Percentiles rank a stretch among this genome's conserved stretches.
phyloP scores from a whole-genome alignment of 2,113 vertebrate species.

The Nettapus auritus region DNA sequence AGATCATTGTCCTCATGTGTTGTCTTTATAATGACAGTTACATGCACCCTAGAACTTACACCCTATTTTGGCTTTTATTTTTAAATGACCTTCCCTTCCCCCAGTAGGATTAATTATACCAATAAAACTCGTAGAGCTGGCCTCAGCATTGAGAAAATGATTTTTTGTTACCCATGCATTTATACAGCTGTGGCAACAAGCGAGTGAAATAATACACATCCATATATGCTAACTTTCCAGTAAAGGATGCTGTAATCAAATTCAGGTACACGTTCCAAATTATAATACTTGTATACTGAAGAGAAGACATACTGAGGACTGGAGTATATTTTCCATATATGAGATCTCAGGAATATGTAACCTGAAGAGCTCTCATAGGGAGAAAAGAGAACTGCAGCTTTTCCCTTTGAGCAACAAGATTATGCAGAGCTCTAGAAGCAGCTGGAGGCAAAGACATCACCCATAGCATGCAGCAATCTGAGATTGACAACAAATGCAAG shows the following conservation, averaged over 20 bases:
- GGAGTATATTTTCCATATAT: background rate
- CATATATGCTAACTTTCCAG: background rate
- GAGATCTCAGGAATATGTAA: background rate
- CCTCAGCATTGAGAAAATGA: background rate
- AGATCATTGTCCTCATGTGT: background rate
- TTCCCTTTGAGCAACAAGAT: background rate
- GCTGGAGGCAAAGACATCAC: background rate
- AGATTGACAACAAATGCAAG: background rate
- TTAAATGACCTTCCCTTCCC: slow-evolving; percentile 3
- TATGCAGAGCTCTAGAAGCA: background rate
- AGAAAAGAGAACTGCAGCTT: background rate
- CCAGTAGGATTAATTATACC: background rate
- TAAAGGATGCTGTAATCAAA: background rate
- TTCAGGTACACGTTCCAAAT: background rate
- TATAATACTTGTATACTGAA: background rate
- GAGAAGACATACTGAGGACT: background rate
- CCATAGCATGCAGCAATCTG: background rate
- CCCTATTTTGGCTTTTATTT: slow-evolving; percentile 23
- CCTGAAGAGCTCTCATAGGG: background rate
- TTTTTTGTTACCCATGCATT: background rate
- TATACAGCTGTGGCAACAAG: background rate
- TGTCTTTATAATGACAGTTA: background rate
- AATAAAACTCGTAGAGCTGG: slow-evolving; percentile 11
- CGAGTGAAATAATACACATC: background rate
- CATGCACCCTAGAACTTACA: background rate